Evolutionary conservation across 1,140 invertebrate genomes (phyloP), one percentile per base, ranked within the genome.

Genomic region (Pantala flavescens): DNA sequence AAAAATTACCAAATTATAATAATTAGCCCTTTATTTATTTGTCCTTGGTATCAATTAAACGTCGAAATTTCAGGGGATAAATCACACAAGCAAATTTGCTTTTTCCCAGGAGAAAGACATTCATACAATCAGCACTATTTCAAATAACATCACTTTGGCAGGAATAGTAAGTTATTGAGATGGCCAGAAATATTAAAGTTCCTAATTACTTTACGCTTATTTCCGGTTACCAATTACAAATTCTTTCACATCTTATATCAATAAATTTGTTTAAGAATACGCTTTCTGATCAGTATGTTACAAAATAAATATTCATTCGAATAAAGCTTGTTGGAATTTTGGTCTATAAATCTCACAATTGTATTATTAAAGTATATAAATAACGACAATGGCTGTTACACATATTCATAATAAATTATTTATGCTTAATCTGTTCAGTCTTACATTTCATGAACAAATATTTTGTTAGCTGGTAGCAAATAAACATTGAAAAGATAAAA

Each of bases 361-460:
- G n/a, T 63, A 19, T 63, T 63, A 63, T 63, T 63, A 63, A 63
- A 63, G 12, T 63, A 63, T 63, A 63, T 63, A 63, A 63, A 63
- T 63, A 63, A 63, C 12, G 12, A 63, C n/a, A 63, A 7, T 63
- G 49, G n/a, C n/a, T 63, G 49, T 21, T 63, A 63, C 49, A 63
- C n/a, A 63, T 63, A 21, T 63, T 63, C 49, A 63, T 63, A 63
- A 63, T 63, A 63, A 63, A 63, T 63, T 63, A 63, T 63, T 63
- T 63, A 63, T 63, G 49, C 14, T 63, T 12, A 63, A 63, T 63
- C 49, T 63, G 49, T 63, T 63, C 49, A 63, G 49, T 63, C 49
- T 63, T 63, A 63, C 49, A 63, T 63, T 63, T 63, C 12, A 63
- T 63, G 49, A 63, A 63, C 49, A 63, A 63, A 63, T 63, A 63